phyloP scores from a whole-genome alignment of 2,113 vertebrate genomes.

The Geothlypis trichas region DNA sequence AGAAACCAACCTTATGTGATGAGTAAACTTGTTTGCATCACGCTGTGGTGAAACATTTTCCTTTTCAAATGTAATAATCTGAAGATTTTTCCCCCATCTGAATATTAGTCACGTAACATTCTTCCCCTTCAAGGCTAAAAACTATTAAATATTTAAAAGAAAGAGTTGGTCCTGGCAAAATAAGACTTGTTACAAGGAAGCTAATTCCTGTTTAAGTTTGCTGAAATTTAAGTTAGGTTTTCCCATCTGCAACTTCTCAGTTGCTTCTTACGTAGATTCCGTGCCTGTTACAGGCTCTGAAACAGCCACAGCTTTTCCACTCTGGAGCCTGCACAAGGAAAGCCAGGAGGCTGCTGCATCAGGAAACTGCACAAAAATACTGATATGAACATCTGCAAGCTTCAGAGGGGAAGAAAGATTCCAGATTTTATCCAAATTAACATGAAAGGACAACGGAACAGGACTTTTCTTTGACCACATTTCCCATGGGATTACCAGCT shows the following conservation, averaged over 20 bases:
- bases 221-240: background rate
- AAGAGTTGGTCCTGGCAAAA: slow-evolving; percentile 11
- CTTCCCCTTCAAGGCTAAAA: background rate
- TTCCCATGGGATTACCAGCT: slow-evolving; percentile 29
- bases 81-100: background rate
- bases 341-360: background rate
- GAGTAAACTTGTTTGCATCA: background rate
- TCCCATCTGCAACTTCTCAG: background rate
- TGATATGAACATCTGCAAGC: slow-evolving; percentile 24
- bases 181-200: slow-evolving; percentile 19
- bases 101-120: background rate
- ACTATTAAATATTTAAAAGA: slow-evolving; percentile 24
- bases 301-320: background rate
- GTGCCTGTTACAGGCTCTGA: background rate
- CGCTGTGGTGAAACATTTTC: background rate
- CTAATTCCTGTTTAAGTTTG: slow-evolving; percentile 11
- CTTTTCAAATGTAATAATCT: background rate
- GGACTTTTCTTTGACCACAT: background rate
- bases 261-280: background rate
- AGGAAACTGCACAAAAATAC: background rate
- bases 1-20: background rate
- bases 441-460: background rate
- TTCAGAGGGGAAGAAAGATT: slow-evolving; percentile 7
- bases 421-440: slow-evolving; percentile 34
- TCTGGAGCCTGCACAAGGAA: slow-evolving; percentile 19